A percentile compares a stretch with the other conserved stretches of the same genome.
Evolutionary conservation across 2,797 vertebrate genomes (phyloP).

Genomic region (Brachyrhaphis roseni): DNA sequence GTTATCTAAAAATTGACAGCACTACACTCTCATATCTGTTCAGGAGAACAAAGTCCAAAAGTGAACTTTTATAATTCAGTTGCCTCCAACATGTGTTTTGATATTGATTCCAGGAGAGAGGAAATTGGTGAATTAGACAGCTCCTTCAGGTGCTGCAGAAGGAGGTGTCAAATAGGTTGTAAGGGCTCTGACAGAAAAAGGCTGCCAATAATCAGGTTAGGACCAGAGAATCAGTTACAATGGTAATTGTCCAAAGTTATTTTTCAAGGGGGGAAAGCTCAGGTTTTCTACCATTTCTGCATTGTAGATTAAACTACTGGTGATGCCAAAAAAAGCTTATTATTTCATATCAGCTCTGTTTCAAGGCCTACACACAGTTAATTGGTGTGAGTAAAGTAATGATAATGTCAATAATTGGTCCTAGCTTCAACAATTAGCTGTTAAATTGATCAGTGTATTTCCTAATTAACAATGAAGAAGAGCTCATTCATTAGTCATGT

Average conservation of each 20-base stretch:
- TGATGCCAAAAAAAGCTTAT: background rate
- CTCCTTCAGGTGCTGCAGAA: background rate
- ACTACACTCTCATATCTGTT: background rate
- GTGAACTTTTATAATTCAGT: background rate
- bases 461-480: constrained; percentile 40
- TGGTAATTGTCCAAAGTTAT: background rate
- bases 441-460: constrained; percentile 48
- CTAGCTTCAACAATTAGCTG: constrained; percentile 31
- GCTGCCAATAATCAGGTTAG: background rate
- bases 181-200: background rate
- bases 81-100: background rate
- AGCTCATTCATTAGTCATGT: constrained; percentile 23
- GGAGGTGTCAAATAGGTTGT: background rate
- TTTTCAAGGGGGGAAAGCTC: background rate
- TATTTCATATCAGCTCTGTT: constrained; percentile 30
- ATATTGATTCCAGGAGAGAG: background rate
- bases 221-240: background rate
- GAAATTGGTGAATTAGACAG: background rate
- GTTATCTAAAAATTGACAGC: background rate
- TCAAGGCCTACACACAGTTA: constrained; percentile 23
- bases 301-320: background rate
- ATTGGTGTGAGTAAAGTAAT: constrained; percentile 42
- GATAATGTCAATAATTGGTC: constrained; percentile 30
- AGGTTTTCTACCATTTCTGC: background rate
- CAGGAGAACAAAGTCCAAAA: background rate